Percentiles rank a stretch among this genome's conserved stretches.
Evolutionary conservation across 2,888 invertebrate genomes (phyloP).

Genomic region (Colostygia pectinataria): DNA sequence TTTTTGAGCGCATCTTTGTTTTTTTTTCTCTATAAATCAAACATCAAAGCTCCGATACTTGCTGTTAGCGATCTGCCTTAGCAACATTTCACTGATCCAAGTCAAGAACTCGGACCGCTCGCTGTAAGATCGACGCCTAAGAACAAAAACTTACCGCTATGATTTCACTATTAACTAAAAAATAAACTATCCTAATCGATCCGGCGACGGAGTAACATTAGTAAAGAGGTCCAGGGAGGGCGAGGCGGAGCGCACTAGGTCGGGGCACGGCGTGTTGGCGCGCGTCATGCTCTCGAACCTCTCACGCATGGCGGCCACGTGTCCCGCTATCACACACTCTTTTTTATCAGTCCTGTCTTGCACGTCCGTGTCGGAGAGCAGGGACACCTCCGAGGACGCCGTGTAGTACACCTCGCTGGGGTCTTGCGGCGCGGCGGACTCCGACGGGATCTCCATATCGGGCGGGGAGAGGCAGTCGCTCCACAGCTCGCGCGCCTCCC

Average conservation of each 20-base stretch:
- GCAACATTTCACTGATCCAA: too few relatives aligned
- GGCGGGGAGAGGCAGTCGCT: conserved; percentile 57
- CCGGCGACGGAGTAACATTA: conserved; percentile 66
- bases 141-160: conserved; percentile 3
- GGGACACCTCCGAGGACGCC: conserved; percentile 70
- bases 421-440: conserved; percentile 48
- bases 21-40: too few relatives aligned
- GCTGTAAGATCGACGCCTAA: too few relatives aligned
- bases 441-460: conserved; percentile 45
- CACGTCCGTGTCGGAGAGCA: conserved; percentile 58
- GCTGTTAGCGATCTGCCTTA: too few relatives aligned
- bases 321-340: conserved; percentile 68
- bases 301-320: conserved; percentile 79
- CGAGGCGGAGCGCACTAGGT: conserved; percentile 48
- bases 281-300: conserved; percentile 78
- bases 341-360: conserved; percentile 53
- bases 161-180: conserved; percentile 3
- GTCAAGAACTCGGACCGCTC: too few relatives aligned
- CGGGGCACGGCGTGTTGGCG: conserved; percentile 69
- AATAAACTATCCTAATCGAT: conserved; percentile 48
- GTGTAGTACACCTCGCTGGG: conserved; percentile 73
- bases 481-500: conserved; percentile 36
- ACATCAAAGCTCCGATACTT: too few relatives aligned
- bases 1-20: too few relatives aligned
- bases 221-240: conserved; percentile 55